These are phyloP conservation scores for Pteromalus puparum DNA, from an alignment of 1,140 invertebrate species.

Conservation along the genomic window DNA sequence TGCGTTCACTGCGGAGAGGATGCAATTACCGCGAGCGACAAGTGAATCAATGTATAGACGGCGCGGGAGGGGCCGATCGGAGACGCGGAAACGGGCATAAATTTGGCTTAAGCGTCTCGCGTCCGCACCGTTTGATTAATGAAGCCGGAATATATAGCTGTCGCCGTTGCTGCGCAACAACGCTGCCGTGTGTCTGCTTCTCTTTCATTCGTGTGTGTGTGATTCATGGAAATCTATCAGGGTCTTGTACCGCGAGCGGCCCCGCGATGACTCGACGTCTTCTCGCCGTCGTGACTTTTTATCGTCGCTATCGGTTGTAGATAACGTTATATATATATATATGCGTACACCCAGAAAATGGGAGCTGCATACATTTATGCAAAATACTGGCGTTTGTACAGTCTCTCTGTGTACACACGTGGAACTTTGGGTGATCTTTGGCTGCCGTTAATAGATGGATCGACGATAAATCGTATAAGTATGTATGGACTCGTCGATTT, in stretches of 20 bases:
- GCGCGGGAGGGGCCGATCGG: not conserved
- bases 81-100: not conserved
- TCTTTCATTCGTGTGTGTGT: not conserved
- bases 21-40: not conserved
- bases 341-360: constrained; percentile 10
- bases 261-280: constrained; percentile 40
- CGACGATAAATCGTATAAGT: no score
- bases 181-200: no score
- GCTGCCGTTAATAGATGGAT: not conserved
- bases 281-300: not conserved
- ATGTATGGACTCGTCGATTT: no score
- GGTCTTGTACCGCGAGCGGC: not conserved
- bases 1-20: not conserved
- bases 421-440: not conserved
- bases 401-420: not conserved
- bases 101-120: constrained; percentile 1
- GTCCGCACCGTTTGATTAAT: constrained; percentile 34
- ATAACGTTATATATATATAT: constrained; percentile 6
- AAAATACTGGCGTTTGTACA: not conserved
- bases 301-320: not conserved
- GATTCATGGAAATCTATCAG: constrained; percentile 42
- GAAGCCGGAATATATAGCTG: constrained; percentile 7
- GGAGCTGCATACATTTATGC: not conserved
- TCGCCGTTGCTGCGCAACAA: not conserved
- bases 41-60: constrained; percentile 1